Base-by-base conservation (phyloP, 1,140 invertebrate genomes). In the Paralvinella palmiformis region DNA sequence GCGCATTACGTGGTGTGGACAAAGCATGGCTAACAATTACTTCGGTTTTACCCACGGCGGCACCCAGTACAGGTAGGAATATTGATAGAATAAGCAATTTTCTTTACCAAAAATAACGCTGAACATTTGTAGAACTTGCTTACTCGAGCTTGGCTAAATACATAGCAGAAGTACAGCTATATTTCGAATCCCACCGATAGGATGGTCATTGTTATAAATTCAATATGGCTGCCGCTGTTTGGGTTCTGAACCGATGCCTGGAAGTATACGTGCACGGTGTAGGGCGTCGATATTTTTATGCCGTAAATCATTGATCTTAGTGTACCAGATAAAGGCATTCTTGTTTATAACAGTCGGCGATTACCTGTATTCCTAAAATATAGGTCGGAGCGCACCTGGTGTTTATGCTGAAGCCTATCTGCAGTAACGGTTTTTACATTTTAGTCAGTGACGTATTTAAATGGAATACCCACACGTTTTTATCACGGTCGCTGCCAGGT, bases 11-110 rank as follows among this genome's bases (percentile, higher is more conserved):
- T n/a, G n/a, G n/a, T n/a, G n/a, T n/a, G n/a, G n/a, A n/a, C 48
- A 57, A 53, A 69, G 37, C 65, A 92, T 92, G 90, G 89, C 90
- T 80, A 88, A 92, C 85, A 92, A 92, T 86, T 92, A 92, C 85
- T 91, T 91, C 81, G 90, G 90, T 73, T 92, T 92, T 86, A 89
- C 89, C 76, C 90, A 91, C 79, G 88, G 89, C 72, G 89, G 90
- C 80, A 91, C 91, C 73, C 90, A 92, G 85, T 92, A 92, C 83
- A 89, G 88, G 88, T 90, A 85, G 83, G 86, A 20, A 27, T 22
- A 29, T 22, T n/a, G n/a, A n/a, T n/a, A n/a, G 32, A 41, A 48
- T 22, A 57, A 32, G 33, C 10, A 1, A 59, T 22, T 36, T 35
- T 31, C 29, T 32, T n/a, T 22, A 62, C 48, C 15, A 53, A 50